These are phyloP conservation scores for Bufotes viridis DNA, from an alignment of 2,797 vertebrate species.

Conservation along the genomic window DNA sequence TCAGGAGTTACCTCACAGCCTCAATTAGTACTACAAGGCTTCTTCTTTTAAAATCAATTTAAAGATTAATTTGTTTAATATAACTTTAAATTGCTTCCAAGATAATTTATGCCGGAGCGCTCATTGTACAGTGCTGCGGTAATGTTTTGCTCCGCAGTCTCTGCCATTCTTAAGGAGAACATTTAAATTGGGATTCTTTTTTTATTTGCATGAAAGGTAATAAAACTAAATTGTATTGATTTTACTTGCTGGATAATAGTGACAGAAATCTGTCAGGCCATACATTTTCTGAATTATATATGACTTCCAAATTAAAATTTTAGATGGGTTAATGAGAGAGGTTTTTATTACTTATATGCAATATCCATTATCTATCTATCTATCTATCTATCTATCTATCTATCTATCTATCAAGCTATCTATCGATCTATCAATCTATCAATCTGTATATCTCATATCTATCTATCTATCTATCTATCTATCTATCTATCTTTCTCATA, in stretches of 20 bases:
- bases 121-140: constrained; percentile 47
- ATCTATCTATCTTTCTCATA: background rate
- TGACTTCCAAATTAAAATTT: constrained; percentile 23
- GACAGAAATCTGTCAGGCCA: constrained; percentile 34
- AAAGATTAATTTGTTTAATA: constrained; percentile 61
- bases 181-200: constrained; percentile 53
- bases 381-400: constrained; percentile 1
- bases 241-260: constrained; percentile 29
- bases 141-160: constrained; percentile 46
- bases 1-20: constrained; percentile 51
- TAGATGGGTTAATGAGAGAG: background rate
- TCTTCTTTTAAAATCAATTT: background rate
- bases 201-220: constrained; percentile 56
- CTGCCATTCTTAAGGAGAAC: constrained; percentile 51
- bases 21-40: constrained; percentile 25
- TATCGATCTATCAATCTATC: background rate
- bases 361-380: background rate
- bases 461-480: background rate
- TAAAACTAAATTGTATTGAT: constrained; percentile 57
- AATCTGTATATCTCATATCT: background rate
- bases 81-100: constrained; percentile 61
- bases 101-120: constrained; percentile 55
- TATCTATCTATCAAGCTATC: background rate
- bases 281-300: constrained; percentile 44
- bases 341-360: background rate